Base-by-base conservation (phyloP, 2,113 vertebrate species). In the Scophthalmus maximus region DNA sequence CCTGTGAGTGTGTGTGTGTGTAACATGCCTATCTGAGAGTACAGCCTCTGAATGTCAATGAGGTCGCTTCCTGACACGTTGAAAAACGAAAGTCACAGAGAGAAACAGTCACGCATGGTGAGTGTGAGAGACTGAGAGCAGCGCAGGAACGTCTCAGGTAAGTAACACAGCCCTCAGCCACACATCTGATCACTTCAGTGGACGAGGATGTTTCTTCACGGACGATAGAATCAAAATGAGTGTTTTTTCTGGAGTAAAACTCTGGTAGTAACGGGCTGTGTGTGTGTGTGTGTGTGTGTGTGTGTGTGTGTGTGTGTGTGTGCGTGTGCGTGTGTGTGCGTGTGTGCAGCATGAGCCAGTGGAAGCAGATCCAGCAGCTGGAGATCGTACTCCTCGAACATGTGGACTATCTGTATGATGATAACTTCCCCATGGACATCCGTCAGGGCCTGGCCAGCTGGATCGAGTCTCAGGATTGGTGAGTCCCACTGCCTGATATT, bases 391-490 rank as follows among this genome's bases (percentile, higher is more conserved):
- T 96, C 89, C 90, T 99, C 91, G 97, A 98, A 73, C 96, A 98
- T 78, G 96, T 99, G 78, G 97, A 98, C 82, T 96, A 96, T 63
- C 95, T 98, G 83, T 99, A 99, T 0, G 96, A 98, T 78, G 97
- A 99, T 63, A 98, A 96, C 79, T 98, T 99, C 76, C 97, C 97
- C 29, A 98, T 99, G 97, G 97, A 98, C 91, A 93, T 98, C 73
- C 88, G 97, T 0, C 96, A 99, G 66, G 94, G 96, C 12, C 91
- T 98, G 74, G 95, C 97, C 58, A 91, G 90, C 71, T 99, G 97
- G 97, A 96, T 99, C 79, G 97, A 99, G 90, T 92, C 91, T 64
- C 97, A 99, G 88, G 97, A 99, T 63, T 99, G 97, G 97, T 98
- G 92, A 86, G 92, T 73, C 10, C 38, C 11, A 15, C 12, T 7